A percentile compares a stretch with the other conserved stretches of the same genome.
Conservation (phyloP, 2,797 vertebrate genomes). For the Eurystomus glaucurus region DNA sequence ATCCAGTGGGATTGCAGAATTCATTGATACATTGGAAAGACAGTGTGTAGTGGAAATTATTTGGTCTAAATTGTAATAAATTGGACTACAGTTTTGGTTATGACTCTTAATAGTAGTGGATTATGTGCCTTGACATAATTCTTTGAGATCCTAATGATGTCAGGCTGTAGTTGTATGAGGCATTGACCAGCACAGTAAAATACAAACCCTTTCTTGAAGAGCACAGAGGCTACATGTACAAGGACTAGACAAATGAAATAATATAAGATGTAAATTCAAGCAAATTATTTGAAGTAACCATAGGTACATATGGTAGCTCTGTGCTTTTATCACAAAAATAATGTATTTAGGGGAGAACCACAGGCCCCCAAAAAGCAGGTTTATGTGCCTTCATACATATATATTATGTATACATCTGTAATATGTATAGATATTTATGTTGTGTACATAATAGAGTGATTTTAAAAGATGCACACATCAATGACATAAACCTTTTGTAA, state of each 20-base stretch:
- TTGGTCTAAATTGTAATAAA: background rate
- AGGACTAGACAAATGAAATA: background rate
- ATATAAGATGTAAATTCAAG: background rate
- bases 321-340: background rate
- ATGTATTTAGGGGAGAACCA: background rate
- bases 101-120: background rate
- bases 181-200: background rate
- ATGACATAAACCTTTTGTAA: constrained; percentile 8
- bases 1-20: background rate
- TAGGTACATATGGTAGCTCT: background rate
- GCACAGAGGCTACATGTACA: background rate
- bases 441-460: background rate
- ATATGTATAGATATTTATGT: background rate
- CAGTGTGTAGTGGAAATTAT: background rate
- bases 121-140: constrained; percentile 24
- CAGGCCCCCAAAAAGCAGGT: background rate
- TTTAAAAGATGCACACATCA: background rate
- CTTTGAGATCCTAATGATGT: background rate
- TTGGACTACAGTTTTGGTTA: background rate
- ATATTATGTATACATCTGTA: background rate
- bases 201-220: background rate
- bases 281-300: background rate
- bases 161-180: background rate
- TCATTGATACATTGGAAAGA: background rate
- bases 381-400: background rate